phyloP scores from a whole-genome alignment of 2,888 invertebrate genomes.

The Unio pictorum region DNA sequence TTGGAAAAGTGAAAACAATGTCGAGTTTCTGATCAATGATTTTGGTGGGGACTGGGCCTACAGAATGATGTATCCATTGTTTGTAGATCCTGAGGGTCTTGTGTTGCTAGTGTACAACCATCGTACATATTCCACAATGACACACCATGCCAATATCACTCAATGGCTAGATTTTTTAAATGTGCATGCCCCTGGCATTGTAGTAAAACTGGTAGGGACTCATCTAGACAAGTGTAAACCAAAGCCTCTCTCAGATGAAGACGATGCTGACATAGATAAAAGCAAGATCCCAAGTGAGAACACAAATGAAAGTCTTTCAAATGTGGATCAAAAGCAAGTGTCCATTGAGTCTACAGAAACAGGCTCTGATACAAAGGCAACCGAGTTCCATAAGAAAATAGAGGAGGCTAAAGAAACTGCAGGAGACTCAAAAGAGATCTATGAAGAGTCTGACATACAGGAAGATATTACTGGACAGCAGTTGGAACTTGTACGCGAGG shows the following conservation, averaged over 20 bases:
- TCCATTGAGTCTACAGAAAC: too few relatives aligned
- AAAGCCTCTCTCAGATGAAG: slow-evolving; percentile 1
- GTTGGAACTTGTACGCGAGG: slow-evolving; percentile 39
- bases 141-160: slow-evolving; percentile 55
- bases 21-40: slow-evolving; percentile 64
- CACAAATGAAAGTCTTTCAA: slow-evolving; percentile 1
- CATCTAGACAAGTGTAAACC: slow-evolving; percentile 55
- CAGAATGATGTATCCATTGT: slow-evolving; percentile 54
- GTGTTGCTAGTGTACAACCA: slow-evolving; percentile 64
- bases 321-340: neutral
- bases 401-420: slow-evolving; percentile 4
- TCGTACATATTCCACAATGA: slow-evolving; percentile 44
- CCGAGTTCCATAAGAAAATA: too few relatives aligned
- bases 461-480: too few relatives aligned
- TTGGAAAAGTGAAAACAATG: slow-evolving; percentile 66
- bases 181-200: slow-evolving; percentile 58
- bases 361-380: too few relatives aligned
- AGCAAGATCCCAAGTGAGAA: slow-evolving; percentile 4
- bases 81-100: slow-evolving; percentile 61
- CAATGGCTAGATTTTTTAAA: slow-evolving; percentile 64
- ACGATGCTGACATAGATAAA: neutral
- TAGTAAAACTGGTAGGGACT: slow-evolving; percentile 68
- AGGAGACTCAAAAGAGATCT: slow-evolving; percentile 2
- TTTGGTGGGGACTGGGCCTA: slow-evolving; percentile 64
- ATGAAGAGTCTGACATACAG: too few relatives aligned